phyloP scores from a whole-genome alignment of 2,113 vertebrate species.

The Paraplagusia blochii region DNA sequence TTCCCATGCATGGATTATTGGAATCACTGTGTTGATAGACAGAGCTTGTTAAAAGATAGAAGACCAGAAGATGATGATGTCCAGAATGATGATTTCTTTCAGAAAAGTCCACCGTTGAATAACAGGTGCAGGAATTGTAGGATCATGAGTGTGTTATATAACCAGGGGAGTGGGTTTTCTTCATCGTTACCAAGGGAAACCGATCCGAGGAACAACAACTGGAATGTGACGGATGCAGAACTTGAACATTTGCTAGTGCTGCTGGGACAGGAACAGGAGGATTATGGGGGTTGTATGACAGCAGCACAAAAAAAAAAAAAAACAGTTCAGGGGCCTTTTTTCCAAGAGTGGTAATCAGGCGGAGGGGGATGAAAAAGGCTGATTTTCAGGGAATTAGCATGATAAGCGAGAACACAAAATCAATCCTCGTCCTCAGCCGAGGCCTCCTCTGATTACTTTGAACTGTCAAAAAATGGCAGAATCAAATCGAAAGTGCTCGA shows the following conservation, averaged over 20 bases:
- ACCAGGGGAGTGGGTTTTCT: no score
- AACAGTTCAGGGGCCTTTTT: constrained; percentile 88
- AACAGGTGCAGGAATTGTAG: constrained; percentile 1
- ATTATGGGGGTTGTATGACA: constrained; percentile 77
- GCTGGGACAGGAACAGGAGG: constrained; percentile 41
- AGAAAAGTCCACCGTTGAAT: no score
- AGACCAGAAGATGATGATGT: no score
- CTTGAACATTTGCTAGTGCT: constrained; percentile 11
- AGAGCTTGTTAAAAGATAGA: background rate
- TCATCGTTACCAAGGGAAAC: no score
- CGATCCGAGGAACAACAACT: no score
- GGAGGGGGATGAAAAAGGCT: constrained; percentile 98
- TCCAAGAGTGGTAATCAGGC: constrained; percentile 89
- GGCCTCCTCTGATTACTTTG: constrained; percentile 99
- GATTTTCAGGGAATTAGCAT: constrained; percentile 99
- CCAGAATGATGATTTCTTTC: no score
- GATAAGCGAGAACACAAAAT: constrained; percentile 99
- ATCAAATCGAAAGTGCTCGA: constrained; percentile 99
- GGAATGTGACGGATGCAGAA: background rate
- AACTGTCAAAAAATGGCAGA: constrained; percentile 99
- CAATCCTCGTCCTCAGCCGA: constrained; percentile 97
- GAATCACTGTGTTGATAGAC: background rate
- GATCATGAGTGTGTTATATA: background rate
- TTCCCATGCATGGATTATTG: constrained; percentile 21
- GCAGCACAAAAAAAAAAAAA: constrained; percentile 71